Percentiles rank a stretch among this genome's conserved stretches.
phyloP scores from a whole-genome alignment of 2,888 invertebrate genomes.

The Nysson spinosus region DNA sequence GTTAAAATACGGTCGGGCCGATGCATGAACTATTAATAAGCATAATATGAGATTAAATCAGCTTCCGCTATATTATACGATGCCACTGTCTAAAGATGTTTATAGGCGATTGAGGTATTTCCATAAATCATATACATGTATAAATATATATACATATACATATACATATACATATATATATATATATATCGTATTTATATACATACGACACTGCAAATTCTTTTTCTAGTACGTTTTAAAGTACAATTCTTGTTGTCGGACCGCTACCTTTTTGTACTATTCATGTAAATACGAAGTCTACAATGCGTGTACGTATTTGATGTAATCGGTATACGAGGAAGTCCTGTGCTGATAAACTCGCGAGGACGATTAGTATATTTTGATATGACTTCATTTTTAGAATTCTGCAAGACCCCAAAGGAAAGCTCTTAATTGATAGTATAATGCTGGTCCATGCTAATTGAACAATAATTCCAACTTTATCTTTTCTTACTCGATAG shows the following conservation, averaged over 20 bases:
- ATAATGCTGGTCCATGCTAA: background rate
- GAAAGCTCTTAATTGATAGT: background rate
- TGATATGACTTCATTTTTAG: slow-evolving; percentile 25
- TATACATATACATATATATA: slow-evolving; percentile 12
- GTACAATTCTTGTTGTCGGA: slow-evolving; percentile 36
- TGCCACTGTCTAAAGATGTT: slow-evolving; percentile 45
- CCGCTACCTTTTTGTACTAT: slow-evolving; percentile 45
- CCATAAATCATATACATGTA: slow-evolving; percentile 45
- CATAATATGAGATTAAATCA: slow-evolving; percentile 45
- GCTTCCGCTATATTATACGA: slow-evolving; percentile 48
- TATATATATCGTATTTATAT: slow-evolving; percentile 41
- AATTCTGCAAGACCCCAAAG: background rate
- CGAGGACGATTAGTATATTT: slow-evolving; percentile 18
- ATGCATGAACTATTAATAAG: slow-evolving; percentile 51
- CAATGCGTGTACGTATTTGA: slow-evolving; percentile 5
- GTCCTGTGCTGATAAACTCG: background rate
- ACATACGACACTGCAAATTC: slow-evolving; percentile 44
- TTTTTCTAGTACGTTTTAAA: slow-evolving; percentile 57
- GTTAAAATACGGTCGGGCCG: slow-evolving; percentile 34
- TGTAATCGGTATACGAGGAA: slow-evolving; percentile 9
- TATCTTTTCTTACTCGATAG: background rate
- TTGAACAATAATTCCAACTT: background rate
- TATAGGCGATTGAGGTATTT: slow-evolving; percentile 39
- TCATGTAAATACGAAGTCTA: slow-evolving; percentile 35
- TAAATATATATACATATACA: no score